Evolutionary conservation across 2,113 vertebrate species (phyloP), one percentile per base, ranked within the genome.

Genomic region (Otis tarda): DNA sequence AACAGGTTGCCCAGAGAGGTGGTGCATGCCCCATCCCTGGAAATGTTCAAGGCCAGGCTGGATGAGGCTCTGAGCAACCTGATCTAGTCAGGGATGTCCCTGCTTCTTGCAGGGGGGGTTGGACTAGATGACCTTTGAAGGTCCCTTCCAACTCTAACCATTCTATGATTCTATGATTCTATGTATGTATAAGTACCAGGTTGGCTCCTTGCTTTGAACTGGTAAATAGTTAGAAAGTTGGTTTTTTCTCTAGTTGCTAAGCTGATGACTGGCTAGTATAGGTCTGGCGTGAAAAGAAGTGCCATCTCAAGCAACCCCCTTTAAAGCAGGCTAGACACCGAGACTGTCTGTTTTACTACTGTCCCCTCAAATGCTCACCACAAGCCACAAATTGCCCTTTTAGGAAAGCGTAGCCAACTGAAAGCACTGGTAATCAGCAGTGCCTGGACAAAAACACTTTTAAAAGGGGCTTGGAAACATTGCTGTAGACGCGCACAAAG

Each of bases 301-400:
- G 53, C 33, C 37, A 30, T 71, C 56, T 91, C 59, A 69, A 84
- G 50, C 41, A 91, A 17, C 28, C 10, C 17, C 89, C 64, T 60
- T 56, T 37, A 59, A 84, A 73, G 60, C 0, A 71, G 39, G 14
- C 74, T 59, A 75, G 82, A 64, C 10, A 2, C 25, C 0, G 0
- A 67, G 43, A n/a, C 77, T n/a, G 2, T 47, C 59, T 91, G 35
- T 43, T 81, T 59, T 68, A 74, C 25, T 76, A 4, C 52, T 67
- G 31, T 77, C 53, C 83, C 33, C 69, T 67, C 92, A 76, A 86
- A 71, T n/a, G 43, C 30, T 90, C 70, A 39, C 78, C 56, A 39
- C 81, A 91, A 90, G 39, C 88, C 94, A 85, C 88, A 90, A 53
- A 90, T 49, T 82, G 75, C 10, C 45, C 27, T 90, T 87, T 41